phyloP scores from a whole-genome alignment of 2,113 vertebrate genomes.

The Zosterops borbonicus region DNA sequence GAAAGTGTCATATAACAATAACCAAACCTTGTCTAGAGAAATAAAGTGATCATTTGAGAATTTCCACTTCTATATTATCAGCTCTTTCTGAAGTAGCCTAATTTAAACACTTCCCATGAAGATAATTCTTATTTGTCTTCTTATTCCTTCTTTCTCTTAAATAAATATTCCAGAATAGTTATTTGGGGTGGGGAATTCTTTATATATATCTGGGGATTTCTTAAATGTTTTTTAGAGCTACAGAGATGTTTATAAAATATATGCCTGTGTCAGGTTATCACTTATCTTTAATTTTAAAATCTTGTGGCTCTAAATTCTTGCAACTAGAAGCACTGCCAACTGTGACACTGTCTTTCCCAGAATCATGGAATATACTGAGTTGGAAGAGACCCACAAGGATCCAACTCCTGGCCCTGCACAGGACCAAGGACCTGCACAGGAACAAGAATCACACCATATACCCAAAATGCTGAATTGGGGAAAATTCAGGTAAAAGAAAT shows the following conservation, averaged over 20 bases:
- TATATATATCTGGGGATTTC: background rate
- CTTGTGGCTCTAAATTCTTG: slow-evolving; percentile 63
- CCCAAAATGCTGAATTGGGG: slow-evolving; percentile 71
- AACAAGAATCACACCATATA: background rate
- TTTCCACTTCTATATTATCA: background rate
- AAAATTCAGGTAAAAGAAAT: slow-evolving; percentile 76
- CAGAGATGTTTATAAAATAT: background rate
- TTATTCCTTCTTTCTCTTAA: background rate
- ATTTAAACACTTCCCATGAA: background rate
- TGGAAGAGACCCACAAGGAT: background rate
- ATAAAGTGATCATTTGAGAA: background rate
- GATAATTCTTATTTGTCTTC: background rate
- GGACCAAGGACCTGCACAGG: background rate
- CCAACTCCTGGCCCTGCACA: background rate
- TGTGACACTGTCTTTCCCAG: slow-evolving; percentile 73
- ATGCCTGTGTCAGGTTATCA: background rate
- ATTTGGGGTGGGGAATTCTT: background rate
- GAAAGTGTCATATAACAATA: background rate
- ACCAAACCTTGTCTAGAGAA: background rate
- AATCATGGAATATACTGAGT: background rate
- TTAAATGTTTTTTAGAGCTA: background rate
- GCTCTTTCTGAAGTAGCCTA: background rate
- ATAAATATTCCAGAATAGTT: background rate
- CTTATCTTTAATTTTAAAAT: background rate
- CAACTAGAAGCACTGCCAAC: slow-evolving; percentile 77